phyloP scores from a whole-genome alignment of 2,888 invertebrate genomes.

The Phytoseiulus persimilis region DNA sequence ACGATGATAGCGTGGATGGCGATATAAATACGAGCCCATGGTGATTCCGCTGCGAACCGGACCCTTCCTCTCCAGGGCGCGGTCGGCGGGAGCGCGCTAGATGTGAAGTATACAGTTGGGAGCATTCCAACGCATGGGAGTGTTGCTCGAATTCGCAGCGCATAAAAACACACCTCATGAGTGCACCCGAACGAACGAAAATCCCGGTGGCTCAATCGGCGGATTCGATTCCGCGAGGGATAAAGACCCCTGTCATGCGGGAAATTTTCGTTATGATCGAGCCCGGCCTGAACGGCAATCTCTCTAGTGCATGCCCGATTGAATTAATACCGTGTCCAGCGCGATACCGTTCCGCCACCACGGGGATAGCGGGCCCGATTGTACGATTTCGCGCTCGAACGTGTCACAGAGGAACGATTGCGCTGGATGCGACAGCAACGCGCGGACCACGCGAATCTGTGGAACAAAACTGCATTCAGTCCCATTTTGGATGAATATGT shows the following conservation, averaged over 20 bases:
- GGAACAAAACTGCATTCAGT: too few relatives aligned
- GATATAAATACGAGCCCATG: not conserved
- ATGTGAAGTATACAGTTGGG: not conserved
- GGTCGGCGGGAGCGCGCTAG: not conserved
- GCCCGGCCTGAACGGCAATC: not conserved
- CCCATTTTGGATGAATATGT: too few relatives aligned
- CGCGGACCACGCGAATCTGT: too few relatives aligned
- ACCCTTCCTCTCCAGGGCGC: not conserved
- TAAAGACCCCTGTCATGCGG: not conserved
- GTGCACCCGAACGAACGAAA: not conserved
- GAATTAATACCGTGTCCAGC: too few relatives aligned
- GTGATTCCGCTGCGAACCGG: too few relatives aligned
- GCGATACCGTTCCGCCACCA: too few relatives aligned
- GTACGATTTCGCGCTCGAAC: too few relatives aligned
- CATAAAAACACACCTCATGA: not conserved
- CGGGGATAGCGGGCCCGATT: too few relatives aligned
- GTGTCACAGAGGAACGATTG: too few relatives aligned
- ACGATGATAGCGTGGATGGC: not conserved
- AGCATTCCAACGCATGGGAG: not conserved
- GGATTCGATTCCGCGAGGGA: not conserved
- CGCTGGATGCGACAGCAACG: too few relatives aligned
- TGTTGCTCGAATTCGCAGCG: not conserved
- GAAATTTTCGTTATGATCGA: not conserved
- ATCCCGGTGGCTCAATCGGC: not conserved
- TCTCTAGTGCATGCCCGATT: not conserved